Evolutionary conservation across 2,113 vertebrate species (phyloP).

Genomic region (Psettodes erumei): DNA sequence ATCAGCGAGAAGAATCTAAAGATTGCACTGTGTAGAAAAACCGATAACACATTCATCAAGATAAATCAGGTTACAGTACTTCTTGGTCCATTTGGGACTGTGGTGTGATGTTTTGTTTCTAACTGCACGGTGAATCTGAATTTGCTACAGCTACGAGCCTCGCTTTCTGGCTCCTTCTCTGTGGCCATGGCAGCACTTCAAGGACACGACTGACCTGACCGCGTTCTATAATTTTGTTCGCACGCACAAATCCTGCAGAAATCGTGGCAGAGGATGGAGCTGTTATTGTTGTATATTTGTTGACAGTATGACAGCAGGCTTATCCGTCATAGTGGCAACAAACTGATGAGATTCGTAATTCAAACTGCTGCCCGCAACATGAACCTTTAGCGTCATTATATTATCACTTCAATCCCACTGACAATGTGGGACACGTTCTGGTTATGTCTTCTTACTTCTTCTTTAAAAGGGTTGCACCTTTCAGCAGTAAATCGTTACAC

Average conservation of each 20-base stretch:
- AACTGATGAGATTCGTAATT: background rate
- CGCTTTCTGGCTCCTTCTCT: too few relatives aligned
- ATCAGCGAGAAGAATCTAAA: background rate
- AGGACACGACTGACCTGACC: background rate
- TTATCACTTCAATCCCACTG: background rate
- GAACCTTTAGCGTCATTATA: background rate
- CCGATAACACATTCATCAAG: too few relatives aligned
- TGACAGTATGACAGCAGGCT: background rate
- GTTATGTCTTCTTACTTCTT: slow-evolving; percentile 12
- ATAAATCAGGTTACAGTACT: background rate
- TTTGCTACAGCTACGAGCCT: too few relatives aligned
- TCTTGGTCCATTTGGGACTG: background rate
- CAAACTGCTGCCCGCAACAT: background rate
- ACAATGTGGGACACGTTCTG: background rate
- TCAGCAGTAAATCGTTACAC: slow-evolving; percentile 22
- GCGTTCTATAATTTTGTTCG: background rate
- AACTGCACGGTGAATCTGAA: too few relatives aligned
- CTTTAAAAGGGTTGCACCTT: background rate
- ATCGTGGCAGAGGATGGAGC: too few relatives aligned
- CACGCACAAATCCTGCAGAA: background rate
- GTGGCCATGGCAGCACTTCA: background rate
- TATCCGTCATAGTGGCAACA: background rate
- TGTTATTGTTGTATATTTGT: too few relatives aligned
- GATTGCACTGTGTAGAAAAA: too few relatives aligned
- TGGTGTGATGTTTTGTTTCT: background rate